Base-by-base conservation (phyloP, 2,797 vertebrate species). In the Falco rusticolus region DNA sequence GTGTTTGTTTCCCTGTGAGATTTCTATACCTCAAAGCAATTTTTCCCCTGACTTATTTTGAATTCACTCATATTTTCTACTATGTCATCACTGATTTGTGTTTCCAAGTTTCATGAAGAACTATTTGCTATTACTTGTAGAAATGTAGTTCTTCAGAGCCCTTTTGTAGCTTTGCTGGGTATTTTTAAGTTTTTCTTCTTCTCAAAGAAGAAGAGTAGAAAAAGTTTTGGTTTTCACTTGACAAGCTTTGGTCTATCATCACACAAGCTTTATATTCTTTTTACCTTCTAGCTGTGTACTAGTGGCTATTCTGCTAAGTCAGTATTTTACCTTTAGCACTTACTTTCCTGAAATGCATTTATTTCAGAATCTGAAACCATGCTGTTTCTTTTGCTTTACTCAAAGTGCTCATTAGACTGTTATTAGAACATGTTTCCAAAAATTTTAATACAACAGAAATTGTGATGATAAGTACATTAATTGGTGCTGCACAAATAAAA, bases 11-110 rank as follows among this genome's bases (percentile, higher is more conserved):
- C 65, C 65, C 83, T 92, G 39, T 75, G 95, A 95, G 85, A 86
- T 84, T 97, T 95, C 85, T 82, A 41, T 79, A 92, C 45, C 89
- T 89, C 89, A 91, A 92, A 97, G 92, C 83, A 96, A 95, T 96
- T 95, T 95, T 66, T 92, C 68, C 90, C 77, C 60, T 29, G 2
- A 89, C 91, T 96, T 96, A 75, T 90, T 94, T 87, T 94, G 69
- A 84, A 90, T 71, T 90, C 56, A 75, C 17, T 85, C 68, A 53
- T 87, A 87, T 94, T 91, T 87, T 91, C 74, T 75, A 50, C 72
- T 75, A 28, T 59, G 34, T 83, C 92, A 72, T 74, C 81, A 82
- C 61, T 78, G 64, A 90, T 93, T 93, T 95, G 83, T 45, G 12
- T 94, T 94, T 96, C 57, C 57, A 91, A 63, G 3, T 93, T 95